Evolutionary conservation across 2,113 vertebrate genomes (phyloP), one percentile per base, ranked within the genome.

Genomic region (Notarius quadriscutis): DNA sequence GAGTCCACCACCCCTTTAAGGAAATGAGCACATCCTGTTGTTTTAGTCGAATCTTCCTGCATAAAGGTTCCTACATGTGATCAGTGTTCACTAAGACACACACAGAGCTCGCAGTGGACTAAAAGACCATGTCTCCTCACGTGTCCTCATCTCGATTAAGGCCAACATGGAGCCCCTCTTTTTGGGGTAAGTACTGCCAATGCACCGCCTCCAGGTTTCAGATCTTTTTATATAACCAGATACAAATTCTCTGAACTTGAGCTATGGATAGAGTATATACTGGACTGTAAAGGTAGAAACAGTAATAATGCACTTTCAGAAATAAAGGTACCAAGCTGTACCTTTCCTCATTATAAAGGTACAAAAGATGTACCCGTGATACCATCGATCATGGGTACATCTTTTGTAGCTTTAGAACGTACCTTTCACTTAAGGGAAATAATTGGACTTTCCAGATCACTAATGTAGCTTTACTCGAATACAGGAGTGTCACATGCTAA

Each of bases 1-100:
- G 90, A 94, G 91, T 92, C 90, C 93, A 88, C 93, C 89, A 87
- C 90, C 94, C 94, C 93, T 94, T 92, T 90, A 92, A 93, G 95
- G 94, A 95, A 95, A 94, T 90, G 89, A 91, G 91, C 84, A 89
- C 92, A 95, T 96, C 95, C 95, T 95, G 94, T 95, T 95, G 90
- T 93, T 95, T 94, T 92, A 89, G 91, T 87, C 93, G 87, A 93
- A 91, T 86, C 92, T 94, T 95, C 95, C 93, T 95, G 92, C 89
- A 84, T 84, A 90, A 94, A 94, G 91, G 90, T 92, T 91, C 87
- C 92, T 93, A 93, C 92, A 93, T 93, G 87, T 94, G 89, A 94
- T 93, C 88, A 78, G 83, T 84, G 55, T 84, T 86, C 67, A 65
- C 27, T 27, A n/a, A 86, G 53, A 81, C 80, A 71, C 65, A 82